These are phyloP conservation scores for Strix uralensis DNA, from an alignment of 2,113 vertebrate genomes.

Conservation along the genomic window DNA sequence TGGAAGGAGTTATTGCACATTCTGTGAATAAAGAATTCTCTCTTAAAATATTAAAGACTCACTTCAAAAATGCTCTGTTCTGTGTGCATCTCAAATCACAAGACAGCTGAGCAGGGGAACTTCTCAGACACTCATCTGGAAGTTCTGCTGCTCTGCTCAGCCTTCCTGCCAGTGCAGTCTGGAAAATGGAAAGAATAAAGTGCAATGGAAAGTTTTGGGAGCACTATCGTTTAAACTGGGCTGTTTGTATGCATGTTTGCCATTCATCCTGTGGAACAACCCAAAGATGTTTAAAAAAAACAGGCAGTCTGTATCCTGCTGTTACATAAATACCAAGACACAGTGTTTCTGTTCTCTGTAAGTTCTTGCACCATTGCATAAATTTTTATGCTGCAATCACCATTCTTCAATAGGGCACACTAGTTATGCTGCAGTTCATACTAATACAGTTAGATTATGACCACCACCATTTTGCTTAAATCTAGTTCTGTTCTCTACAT, in stretches of 20 bases:
- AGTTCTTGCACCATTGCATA: neutral
- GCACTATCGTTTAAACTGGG: neutral
- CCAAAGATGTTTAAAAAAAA: neutral
- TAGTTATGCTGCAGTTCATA: neutral
- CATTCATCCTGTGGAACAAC: neutral
- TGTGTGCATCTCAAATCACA: constrained; percentile 44
- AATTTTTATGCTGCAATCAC: neutral
- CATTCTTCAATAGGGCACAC: neutral
- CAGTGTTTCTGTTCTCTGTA: neutral
- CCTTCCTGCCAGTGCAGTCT: neutral
- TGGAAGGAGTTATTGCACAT: neutral
- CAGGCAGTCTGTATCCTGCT: neutral
- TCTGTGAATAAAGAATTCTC: constrained; percentile 38
- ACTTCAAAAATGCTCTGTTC: constrained; percentile 27
- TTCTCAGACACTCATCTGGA: neutral
- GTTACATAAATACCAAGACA: neutral
- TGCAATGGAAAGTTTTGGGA: neutral
- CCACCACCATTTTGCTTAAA: neutral
- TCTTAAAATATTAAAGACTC: constrained; percentile 49
- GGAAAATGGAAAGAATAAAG: neutral
- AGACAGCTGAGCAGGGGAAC: neutral
- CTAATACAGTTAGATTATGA: neutral
- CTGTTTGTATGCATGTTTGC: neutral
- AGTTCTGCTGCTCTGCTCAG: neutral
- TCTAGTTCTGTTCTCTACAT: neutral